These are phyloP conservation scores for Polypterus senegalus DNA, from an alignment of 2,113 vertebrate genomes.

Conservation along the genomic window DNA sequence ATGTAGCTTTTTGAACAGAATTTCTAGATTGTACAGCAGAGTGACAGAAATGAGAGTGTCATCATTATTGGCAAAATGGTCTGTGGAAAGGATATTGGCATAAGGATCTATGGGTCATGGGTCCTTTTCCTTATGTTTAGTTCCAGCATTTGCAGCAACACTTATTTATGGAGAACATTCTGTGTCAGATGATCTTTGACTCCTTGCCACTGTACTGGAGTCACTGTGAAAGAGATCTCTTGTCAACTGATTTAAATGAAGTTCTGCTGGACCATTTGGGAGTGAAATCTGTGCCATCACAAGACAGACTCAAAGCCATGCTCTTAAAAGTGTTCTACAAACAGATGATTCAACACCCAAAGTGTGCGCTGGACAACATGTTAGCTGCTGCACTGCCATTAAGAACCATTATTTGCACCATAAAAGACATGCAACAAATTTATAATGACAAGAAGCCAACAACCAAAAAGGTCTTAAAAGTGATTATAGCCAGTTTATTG, in stretches of 20 bases:
- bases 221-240: constrained; percentile 17
- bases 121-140: constrained; percentile 6
- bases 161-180: constrained; percentile 12
- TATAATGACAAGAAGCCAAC: constrained; percentile 22
- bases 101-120: constrained; percentile 24
- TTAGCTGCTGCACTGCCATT: neutral
- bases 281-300: constrained; percentile 18
- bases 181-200: constrained; percentile 13
- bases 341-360: constrained; percentile 21
- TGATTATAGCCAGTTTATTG: constrained; percentile 12
- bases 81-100: constrained; percentile 17
- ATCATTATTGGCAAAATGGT: too few relatives aligned
- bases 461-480: constrained; percentile 17
- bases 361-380: constrained; percentile 21
- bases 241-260: constrained; percentile 12
- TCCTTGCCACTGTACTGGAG: constrained; percentile 14
- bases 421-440: constrained; percentile 8
- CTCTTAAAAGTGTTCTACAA: constrained; percentile 23
- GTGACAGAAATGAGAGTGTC: constrained; percentile 19
- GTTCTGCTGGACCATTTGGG: constrained; percentile 12
- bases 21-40: constrained; percentile 19
- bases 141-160: constrained; percentile 12
- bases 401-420: constrained; percentile 9
- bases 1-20: too few relatives aligned
- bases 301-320: constrained; percentile 19